These are phyloP conservation scores for Cyanocitta stelleri DNA, from an alignment of 2,113 vertebrate species.

Conservation along the genomic window DNA sequence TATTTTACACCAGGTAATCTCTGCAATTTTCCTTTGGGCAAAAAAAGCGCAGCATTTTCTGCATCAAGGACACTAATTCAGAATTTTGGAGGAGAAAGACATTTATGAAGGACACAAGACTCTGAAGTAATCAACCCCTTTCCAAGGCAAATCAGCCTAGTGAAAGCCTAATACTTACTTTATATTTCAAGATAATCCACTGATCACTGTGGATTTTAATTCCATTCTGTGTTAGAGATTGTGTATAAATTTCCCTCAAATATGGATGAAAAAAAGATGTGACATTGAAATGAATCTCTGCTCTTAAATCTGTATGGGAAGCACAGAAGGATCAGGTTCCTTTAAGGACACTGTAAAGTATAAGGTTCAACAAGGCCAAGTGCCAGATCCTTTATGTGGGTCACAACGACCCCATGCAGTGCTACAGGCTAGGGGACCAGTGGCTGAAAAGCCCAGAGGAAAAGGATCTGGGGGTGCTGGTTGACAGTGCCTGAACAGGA, in stretches of 20 bases:
- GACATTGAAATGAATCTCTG: background rate
- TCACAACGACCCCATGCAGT: accelerated
- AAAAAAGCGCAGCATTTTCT: background rate
- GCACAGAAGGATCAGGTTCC: background rate
- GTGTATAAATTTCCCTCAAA: background rate
- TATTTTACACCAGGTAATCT: background rate
- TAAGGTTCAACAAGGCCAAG: background rate
- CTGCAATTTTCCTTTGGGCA: background rate
- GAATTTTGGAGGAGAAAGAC: background rate
- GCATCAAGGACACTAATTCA: background rate
- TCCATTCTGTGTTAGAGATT: background rate
- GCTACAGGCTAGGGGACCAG: background rate
- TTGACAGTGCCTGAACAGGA: accelerated
- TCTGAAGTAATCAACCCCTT: background rate
- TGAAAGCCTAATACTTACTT: background rate
- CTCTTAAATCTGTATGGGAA: background rate
- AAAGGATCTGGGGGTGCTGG: background rate
- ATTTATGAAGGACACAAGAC: background rate
- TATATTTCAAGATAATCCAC: conserved; percentile 30
- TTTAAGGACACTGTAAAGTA: background rate
- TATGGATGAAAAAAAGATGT: background rate
- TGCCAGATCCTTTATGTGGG: background rate
- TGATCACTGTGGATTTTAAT: background rate
- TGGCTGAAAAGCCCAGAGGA: accelerated
- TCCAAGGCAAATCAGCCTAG: background rate